phyloP scores from a whole-genome alignment of 2,888 invertebrate species.

The Gari tellinella region DNA sequence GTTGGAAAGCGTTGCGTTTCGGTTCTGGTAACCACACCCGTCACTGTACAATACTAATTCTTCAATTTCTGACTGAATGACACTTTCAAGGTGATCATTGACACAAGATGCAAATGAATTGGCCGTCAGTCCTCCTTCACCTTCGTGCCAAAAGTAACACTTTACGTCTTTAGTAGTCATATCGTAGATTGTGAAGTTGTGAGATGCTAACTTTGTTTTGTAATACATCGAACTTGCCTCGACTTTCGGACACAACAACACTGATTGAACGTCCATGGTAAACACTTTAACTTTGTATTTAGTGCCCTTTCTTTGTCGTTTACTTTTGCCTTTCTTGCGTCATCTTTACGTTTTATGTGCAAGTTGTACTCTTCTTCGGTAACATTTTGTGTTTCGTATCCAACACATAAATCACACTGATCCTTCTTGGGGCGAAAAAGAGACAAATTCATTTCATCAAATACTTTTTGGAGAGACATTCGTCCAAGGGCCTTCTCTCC shows the following conservation, averaged over 20 bases:
- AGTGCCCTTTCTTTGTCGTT: constrained; percentile 25
- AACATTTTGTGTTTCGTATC: constrained; percentile 34
- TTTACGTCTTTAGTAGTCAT: constrained; percentile 27
- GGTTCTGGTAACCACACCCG: constrained; percentile 44
- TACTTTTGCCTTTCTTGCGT: constrained; percentile 24
- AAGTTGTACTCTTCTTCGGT: constrained; percentile 22
- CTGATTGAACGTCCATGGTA: constrained; percentile 41
- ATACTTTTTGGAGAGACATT: constrained; percentile 1
- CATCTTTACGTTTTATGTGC: constrained; percentile 25
- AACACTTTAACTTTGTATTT: constrained; percentile 21
- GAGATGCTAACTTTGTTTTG: constrained; percentile 41
- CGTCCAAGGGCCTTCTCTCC: not conserved
- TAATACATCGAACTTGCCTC: constrained; percentile 41
- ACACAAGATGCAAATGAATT: constrained; percentile 29
- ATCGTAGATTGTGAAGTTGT: constrained; percentile 44
- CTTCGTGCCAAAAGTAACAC: constrained; percentile 50
- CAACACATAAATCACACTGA: constrained; percentile 45
- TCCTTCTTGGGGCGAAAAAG: constrained; percentile 36
- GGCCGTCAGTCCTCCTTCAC: constrained; percentile 28
- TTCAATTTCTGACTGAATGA: constrained; percentile 1
- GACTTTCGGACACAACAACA: constrained; percentile 29
- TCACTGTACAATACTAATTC: constrained; percentile 39
- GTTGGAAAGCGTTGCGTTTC: constrained; percentile 34
- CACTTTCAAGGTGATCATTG: constrained; percentile 14
- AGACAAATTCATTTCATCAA: constrained; percentile 16